Evolutionary conservation across 2,113 vertebrate genomes (phyloP).

Genomic region (Tursiops truncatus): DNA sequence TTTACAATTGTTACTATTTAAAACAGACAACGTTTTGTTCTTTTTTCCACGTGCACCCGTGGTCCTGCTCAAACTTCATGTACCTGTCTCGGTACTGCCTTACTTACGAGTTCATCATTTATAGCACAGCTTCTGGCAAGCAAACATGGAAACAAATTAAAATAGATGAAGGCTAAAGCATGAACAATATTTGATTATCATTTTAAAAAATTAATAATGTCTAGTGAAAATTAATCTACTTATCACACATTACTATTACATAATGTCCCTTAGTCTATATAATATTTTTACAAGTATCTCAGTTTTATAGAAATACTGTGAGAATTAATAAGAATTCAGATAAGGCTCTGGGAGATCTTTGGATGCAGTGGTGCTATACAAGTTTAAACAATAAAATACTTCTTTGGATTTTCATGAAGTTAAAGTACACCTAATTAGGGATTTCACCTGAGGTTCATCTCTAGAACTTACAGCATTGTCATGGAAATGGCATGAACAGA

Average conservation of each 20-base stretch:
- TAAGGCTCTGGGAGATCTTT: neutral
- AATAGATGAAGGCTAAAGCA: neutral
- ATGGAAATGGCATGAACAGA: neutral
- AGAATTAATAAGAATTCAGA: conserved; percentile 1
- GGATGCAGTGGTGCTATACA: neutral
- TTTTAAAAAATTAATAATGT: neutral
- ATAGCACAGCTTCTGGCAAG: neutral
- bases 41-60: neutral
- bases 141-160: neutral
- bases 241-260: neutral
- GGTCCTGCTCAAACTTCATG: neutral
- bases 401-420: neutral
- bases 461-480: neutral
- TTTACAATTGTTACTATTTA: conserved; percentile 54
- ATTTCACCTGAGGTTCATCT: neutral
- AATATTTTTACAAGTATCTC: neutral
- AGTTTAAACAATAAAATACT: neutral
- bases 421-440: neutral
- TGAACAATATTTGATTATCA: neutral
- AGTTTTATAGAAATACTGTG: neutral
- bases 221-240: neutral
- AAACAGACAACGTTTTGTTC: conserved; percentile 23
- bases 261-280: neutral
- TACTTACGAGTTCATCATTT: neutral
- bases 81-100: neutral